Evolutionary conservation across 2,888 invertebrate species (phyloP), one percentile per base, ranked within the genome.

Genomic region (Diplolepis rosae): DNA sequence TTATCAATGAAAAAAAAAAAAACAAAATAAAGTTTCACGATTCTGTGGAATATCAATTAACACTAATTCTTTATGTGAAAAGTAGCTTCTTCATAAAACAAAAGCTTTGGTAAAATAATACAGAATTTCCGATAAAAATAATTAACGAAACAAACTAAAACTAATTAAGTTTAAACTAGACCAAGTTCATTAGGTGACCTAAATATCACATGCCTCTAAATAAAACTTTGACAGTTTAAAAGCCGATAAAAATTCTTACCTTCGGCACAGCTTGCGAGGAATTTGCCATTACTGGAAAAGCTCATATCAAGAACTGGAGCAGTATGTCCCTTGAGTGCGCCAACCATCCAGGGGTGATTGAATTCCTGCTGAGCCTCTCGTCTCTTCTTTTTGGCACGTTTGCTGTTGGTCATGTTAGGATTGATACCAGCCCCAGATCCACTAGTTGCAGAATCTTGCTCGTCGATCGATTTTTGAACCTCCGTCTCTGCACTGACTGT

Each of bases 211-310:
- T 11, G 27, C 5, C 4, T 18, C 2, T 13, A 3, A 54, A 61
- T 56, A 61, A 69, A 61, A 0, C 24, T 78, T 75, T 90, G 50
- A 13, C 22, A 4, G 9, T 1, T 24, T 22, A 50, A 9, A 4
- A 28, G 4, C n/a, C 13, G 7, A 51, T 39, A 18, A 15, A 3
- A 4, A 18, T 9, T 35, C 92, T 91, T 91, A 96, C 96, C 97
- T 91, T 95, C 94, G 82, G 94, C 94, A 85, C 95, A 94, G 73
- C 95, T 94, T 74, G 95, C 95, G 85, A 97, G 91, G 86, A 93
- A 95, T 90, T 96, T 97, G 79, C 95, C 95, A 89, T 96, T 96
- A 73, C 93, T 92, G 79, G 96, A 95, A 88, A 95, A 94, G 85
- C 95, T 95, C 88, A 96, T 92, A 82, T 94, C 93, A 22, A 94